Evolutionary conservation across 1,140 invertebrate species (phyloP).

Genomic region (Drosophila rufa): DNA sequence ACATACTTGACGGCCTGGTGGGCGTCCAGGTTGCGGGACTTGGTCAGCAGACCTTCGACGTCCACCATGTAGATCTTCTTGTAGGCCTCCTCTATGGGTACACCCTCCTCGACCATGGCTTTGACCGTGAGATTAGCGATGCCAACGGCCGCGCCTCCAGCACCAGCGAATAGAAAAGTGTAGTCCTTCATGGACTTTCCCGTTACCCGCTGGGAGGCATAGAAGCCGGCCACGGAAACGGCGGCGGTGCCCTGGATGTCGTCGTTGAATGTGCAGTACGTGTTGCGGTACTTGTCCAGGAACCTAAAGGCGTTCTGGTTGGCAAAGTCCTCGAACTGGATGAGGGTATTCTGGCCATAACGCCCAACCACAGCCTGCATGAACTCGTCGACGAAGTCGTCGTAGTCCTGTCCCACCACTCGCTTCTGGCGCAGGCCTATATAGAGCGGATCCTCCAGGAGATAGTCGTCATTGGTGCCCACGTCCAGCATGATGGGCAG

Average conservation of each 20-base stretch:
- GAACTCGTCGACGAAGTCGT: conserved; percentile 98
- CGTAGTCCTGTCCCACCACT: conserved; percentile 94
- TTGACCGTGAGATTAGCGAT: conserved; percentile 94
- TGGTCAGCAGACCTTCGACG: conserved; percentile 92
- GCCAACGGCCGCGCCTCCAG: conserved; percentile 95
- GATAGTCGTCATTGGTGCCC: conserved; percentile 95
- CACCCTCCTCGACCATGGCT: conserved; percentile 94
- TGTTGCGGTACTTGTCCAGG: conserved; percentile 93
- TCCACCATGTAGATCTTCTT: conserved; percentile 96
- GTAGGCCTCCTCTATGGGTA: conserved; percentile 89
- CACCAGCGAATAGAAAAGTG: conserved; percentile 95
- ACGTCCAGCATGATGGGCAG: conserved; percentile 96
- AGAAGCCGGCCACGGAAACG: conserved; percentile 95
- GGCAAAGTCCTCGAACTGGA: conserved; percentile 98
- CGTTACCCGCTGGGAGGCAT: conserved; percentile 93
- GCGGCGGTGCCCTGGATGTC: conserved; percentile 98
- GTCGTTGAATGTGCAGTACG: conserved; percentile 98
- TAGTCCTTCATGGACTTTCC: conserved; percentile 92
- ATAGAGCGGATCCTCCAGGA: conserved; percentile 97
- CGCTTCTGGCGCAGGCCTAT: conserved; percentile 96
- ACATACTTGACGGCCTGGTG: conserved; percentile 91
- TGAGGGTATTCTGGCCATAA: conserved; percentile 95
- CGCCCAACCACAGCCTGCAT: conserved; percentile 97
- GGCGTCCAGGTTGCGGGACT: conserved; percentile 90
- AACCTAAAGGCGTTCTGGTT: conserved; percentile 97